Percentiles rank a stretch among this genome's conserved stretches.
Conservation (phyloP, 92 coral and sea anemone species). For the Actinernus sp. region DNA sequence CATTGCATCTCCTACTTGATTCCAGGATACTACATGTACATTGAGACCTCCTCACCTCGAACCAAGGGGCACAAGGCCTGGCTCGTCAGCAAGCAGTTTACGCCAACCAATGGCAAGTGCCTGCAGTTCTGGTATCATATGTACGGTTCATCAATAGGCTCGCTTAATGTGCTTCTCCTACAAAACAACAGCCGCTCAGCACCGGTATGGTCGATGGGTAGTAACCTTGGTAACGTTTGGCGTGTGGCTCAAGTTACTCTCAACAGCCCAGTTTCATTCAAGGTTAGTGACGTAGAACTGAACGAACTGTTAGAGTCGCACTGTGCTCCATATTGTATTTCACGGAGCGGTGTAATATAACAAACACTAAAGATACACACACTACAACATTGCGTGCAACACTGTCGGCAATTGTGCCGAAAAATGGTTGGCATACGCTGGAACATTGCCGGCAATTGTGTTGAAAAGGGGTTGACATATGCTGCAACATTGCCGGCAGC, state of each 20-base stretch:
- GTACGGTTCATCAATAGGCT: slow-evolving; percentile 86
- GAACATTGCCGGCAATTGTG: too few species aligned
- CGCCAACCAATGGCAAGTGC: slow-evolving; percentile 90
- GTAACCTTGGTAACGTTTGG: slow-evolving; percentile 94
- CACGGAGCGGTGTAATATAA: too few species aligned
- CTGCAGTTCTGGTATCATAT: slow-evolving; percentile 99
- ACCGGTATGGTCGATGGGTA: slow-evolving; percentile 87
- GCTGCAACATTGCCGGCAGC: too few species aligned
- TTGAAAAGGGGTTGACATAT: too few species aligned
- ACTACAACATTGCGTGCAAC: too few species aligned
- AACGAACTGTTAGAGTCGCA: too few species aligned
- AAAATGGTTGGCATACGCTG: too few species aligned
- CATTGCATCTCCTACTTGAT: not conserved
- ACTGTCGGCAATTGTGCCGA: too few species aligned
- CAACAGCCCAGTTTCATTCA: slow-evolving; percentile 74
- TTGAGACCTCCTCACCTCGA: slow-evolving; percentile 93
- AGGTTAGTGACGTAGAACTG: too few species aligned
- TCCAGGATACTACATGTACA: slow-evolving; percentile 94
- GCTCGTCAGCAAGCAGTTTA: slow-evolving; percentile 84
- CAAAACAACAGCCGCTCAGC: slow-evolving; percentile 85
- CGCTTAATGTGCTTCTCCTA: slow-evolving; percentile 78
- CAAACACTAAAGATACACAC: too few species aligned
- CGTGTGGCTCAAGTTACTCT: slow-evolving; percentile 90
- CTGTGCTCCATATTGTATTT: too few species aligned
- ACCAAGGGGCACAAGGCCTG: slow-evolving; percentile 97